phyloP scores from a whole-genome alignment of 2,888 invertebrate genomes.

The Perithous albicinctus region DNA sequence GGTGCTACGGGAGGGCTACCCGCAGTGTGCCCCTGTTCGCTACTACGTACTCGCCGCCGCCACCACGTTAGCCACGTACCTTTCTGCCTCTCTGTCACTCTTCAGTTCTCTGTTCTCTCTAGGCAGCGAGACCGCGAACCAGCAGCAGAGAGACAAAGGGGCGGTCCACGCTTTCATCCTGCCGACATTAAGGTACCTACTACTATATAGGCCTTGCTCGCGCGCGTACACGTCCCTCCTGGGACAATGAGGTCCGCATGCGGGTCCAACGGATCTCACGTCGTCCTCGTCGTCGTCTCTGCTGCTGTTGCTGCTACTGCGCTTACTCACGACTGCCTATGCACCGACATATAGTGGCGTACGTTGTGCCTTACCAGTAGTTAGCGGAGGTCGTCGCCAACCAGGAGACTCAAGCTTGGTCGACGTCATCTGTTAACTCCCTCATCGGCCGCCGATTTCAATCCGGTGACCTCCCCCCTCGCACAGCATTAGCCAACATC shows the following conservation, averaged over 20 bases:
- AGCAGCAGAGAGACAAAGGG: conserved; percentile 69
- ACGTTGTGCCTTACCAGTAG: conserved; percentile 57
- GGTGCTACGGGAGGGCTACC: conserved; percentile 77
- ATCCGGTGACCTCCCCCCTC: conserved; percentile 57
- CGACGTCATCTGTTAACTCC: conserved; percentile 23
- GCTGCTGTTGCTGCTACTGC: conserved; percentile 61
- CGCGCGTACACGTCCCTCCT: conserved; percentile 59
- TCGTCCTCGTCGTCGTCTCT: conserved; percentile 70
- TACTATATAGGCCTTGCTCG: conserved; percentile 45
- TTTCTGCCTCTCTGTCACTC: conserved; percentile 64
- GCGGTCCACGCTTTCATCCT: conserved; percentile 81
- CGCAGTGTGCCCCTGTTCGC: conserved; percentile 79
- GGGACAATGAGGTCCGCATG: conserved; percentile 84
- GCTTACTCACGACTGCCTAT: conserved; percentile 65
- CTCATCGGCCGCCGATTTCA: conserved; percentile 50
- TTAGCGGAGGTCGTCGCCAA: conserved; percentile 57
- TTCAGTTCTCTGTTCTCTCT: conserved; percentile 61
- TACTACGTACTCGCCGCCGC: conserved; percentile 57
- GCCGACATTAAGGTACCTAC: conserved; percentile 83
- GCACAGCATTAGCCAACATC: background rate
- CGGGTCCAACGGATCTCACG: conserved; percentile 84
- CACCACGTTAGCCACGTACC: no score
- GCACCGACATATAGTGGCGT: conserved; percentile 16
- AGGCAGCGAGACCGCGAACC: conserved; percentile 19
- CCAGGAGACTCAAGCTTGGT: conserved; percentile 33